These are phyloP conservation scores for Microctenopoma lineatum DNA, from an alignment of 2,797 vertebrate genomes.

Conservation along the genomic window DNA sequence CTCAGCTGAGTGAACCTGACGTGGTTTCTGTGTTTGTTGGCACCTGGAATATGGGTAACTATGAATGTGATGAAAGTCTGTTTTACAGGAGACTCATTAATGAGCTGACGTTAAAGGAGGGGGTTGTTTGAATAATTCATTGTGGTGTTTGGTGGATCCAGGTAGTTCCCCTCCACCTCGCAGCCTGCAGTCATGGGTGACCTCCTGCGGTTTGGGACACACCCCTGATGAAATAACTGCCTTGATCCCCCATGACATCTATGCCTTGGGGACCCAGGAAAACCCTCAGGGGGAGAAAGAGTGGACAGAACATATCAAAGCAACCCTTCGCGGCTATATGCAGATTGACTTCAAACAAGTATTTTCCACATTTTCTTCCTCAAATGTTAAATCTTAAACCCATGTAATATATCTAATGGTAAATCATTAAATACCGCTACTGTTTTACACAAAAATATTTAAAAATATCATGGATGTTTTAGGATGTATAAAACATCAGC, in stretches of 20 bases:
- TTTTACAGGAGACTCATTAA: not conserved
- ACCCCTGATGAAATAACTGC: slow-evolving; percentile 80
- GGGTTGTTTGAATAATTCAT: not conserved
- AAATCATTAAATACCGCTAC: too few species aligned
- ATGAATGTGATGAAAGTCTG: not conserved
- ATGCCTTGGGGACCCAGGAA: slow-evolving; percentile 88
- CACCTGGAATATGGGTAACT: slow-evolving; percentile 90
- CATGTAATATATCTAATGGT: too few species aligned
- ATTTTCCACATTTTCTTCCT: not conserved
- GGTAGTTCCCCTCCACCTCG: slow-evolving; percentile 83
- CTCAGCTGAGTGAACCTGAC: slow-evolving; percentile 81
- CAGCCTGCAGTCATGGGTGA: slow-evolving; percentile 84
- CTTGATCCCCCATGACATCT: slow-evolving; percentile 84
- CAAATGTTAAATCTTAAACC: not conserved
- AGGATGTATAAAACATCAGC: too few species aligned
- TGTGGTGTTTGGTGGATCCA: slow-evolving; percentile 42
- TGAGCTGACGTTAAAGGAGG: not conserved
- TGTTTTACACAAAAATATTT: too few species aligned
- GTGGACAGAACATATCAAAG: slow-evolving; percentile 85
- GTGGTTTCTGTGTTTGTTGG: slow-evolving; percentile 87
- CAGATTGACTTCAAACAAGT: slow-evolving; percentile 87
- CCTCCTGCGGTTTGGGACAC: slow-evolving; percentile 83
- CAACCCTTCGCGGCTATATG: slow-evolving; percentile 79
- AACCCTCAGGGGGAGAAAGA: slow-evolving; percentile 87
- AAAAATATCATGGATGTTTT: too few species aligned